Percentiles rank a stretch among this genome's conserved stretches.
Evolutionary conservation across 2,888 invertebrate genomes (phyloP).

Genomic region (Rhingia campestris): DNA sequence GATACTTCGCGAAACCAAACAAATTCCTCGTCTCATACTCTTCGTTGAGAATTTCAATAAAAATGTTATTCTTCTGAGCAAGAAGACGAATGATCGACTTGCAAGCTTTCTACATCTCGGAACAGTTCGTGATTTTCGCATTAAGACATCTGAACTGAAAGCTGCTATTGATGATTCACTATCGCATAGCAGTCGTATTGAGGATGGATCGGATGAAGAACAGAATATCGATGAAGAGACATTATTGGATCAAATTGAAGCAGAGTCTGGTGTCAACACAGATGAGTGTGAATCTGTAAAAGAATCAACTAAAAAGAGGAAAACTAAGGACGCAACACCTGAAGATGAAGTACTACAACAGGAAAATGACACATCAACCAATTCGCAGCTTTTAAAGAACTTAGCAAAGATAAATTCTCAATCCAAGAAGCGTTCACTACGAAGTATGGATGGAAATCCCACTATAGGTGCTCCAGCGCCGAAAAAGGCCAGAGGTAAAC

Average conservation of each 20-base stretch:
- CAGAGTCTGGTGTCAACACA: slow-evolving; percentile 46
- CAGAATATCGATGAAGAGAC: slow-evolving; percentile 74
- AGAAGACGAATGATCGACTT: slow-evolving; percentile 84
- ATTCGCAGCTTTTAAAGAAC: slow-evolving; percentile 77
- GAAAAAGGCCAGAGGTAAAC: slow-evolving; percentile 74
- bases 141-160: slow-evolving; percentile 83
- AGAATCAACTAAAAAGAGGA: slow-evolving; percentile 10
- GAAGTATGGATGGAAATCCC: slow-evolving; percentile 71
- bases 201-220: slow-evolving; percentile 62
- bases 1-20: slow-evolving; percentile 85
- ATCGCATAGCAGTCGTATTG: slow-evolving; percentile 78
- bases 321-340: slow-evolving; percentile 34
- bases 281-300: neutral
- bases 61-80: slow-evolving; percentile 84
- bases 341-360: slow-evolving; percentile 74
- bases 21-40: slow-evolving; percentile 86
- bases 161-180: slow-evolving; percentile 84
- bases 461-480: slow-evolving; percentile 68
- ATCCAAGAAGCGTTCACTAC: slow-evolving; percentile 76
- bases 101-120: slow-evolving; percentile 85
- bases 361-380: slow-evolving; percentile 75
- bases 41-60: slow-evolving; percentile 86
- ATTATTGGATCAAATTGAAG: slow-evolving; percentile 75
- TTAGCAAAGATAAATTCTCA: slow-evolving; percentile 78
- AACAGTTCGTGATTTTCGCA: slow-evolving; percentile 86